Conservation (phyloP, 2,797 vertebrate species). For the Nyctibius grandis region DNA sequence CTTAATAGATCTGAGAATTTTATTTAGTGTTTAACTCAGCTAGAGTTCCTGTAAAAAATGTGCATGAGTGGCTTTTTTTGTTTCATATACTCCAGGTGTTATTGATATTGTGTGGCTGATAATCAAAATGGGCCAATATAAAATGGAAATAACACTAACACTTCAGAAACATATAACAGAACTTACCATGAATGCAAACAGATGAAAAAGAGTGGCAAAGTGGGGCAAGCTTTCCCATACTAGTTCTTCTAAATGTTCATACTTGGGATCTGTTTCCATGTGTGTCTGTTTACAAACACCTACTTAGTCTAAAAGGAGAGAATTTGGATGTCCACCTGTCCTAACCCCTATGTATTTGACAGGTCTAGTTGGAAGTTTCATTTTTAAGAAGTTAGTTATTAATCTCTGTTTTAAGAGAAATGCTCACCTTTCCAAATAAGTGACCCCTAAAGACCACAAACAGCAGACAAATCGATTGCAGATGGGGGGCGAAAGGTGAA, state of each 20-base stretch:
- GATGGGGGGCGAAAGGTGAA: not conserved
- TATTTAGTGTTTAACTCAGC: not conserved
- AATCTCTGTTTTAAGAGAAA: not conserved
- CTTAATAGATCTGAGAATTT: not conserved
- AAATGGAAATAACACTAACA: not conserved
- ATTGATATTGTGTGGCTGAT: not conserved
- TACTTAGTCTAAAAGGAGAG: not conserved
- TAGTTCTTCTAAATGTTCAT: not conserved
- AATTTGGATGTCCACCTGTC: not conserved
- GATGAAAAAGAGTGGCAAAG: not conserved
- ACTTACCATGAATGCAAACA: not conserved
- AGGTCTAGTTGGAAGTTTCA: not conserved
- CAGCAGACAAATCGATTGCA: not conserved
- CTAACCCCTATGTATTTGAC: fast-evolving
- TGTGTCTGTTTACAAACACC: not conserved
- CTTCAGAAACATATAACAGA: not conserved
- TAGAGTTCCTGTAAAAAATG: not conserved
- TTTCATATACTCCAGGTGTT: not conserved
- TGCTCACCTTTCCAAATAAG: not conserved
- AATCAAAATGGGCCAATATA: not conserved
- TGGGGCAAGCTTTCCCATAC: fast-evolving
- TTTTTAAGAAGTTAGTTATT: not conserved
- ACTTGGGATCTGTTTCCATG: not conserved
- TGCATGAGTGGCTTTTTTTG: not conserved
- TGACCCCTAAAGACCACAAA: not conserved